Conservation (phyloP, 2,888 invertebrate species). For the Mystacides longicornis region DNA sequence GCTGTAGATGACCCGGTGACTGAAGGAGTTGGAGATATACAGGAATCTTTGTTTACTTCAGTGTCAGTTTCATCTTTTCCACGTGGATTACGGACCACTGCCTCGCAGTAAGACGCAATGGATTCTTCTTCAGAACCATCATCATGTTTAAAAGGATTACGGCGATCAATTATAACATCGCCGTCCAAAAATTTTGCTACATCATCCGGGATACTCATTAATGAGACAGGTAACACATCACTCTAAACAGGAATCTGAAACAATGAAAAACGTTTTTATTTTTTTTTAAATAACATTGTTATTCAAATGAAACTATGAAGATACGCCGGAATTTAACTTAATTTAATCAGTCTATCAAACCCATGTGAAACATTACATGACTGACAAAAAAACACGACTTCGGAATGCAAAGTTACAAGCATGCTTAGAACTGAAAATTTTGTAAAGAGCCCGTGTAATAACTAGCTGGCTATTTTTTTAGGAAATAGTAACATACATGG, state of each 20-base stretch:
- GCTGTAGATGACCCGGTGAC: background rate
- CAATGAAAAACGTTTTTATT: background rate
- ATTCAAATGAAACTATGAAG: too few species aligned
- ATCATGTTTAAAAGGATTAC: slow-evolving; percentile 16
- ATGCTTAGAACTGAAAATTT: too few species aligned
- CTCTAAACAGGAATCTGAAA: background rate
- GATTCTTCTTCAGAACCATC: background rate
- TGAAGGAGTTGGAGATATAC: background rate
- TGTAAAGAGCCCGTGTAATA: too few species aligned
- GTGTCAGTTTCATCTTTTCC: background rate
- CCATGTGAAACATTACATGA: too few species aligned
- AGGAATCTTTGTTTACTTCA: background rate
- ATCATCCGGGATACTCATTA: slow-evolving; percentile 10
- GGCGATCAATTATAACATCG: slow-evolving; percentile 15
- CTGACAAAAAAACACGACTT: too few species aligned
- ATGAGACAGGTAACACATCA: background rate
- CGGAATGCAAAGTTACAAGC: too few species aligned
- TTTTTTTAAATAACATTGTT: too few species aligned
- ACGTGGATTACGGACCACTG: background rate
- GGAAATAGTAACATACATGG: too few species aligned
- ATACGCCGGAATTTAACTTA: too few species aligned
- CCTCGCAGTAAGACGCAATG: background rate
- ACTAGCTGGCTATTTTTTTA: too few species aligned
- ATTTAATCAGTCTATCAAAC: too few species aligned
- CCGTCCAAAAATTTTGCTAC: slow-evolving; percentile 18